Conservation (phyloP, 1,140 invertebrate genomes). For the Drosophila grimshawi region DNA sequence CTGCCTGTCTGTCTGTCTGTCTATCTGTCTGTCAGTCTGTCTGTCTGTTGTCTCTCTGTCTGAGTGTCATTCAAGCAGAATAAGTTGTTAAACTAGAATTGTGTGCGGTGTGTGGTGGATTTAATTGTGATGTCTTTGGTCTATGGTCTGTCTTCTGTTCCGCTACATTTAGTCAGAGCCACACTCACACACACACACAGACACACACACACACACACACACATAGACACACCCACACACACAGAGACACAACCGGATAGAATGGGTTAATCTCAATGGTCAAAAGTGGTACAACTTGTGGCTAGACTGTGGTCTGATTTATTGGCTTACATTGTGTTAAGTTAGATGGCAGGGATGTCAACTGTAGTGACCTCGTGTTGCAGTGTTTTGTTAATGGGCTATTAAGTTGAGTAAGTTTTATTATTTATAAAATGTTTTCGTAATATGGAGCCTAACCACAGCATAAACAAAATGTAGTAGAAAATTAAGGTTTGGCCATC, state of each 20-base stretch:
- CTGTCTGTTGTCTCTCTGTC: not conserved
- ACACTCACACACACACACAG: too few species aligned
- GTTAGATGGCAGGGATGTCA: slow-evolving; percentile 30
- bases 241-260: not conserved
- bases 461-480: not conserved
- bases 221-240: not conserved
- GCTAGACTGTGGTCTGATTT: slow-evolving; percentile 52
- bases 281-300: slow-evolving; percentile 45
- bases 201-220: not conserved
- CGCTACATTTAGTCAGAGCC: not conserved
- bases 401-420: slow-evolving; percentile 4
- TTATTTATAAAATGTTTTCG: not conserved
- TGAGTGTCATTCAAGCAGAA: not conserved
- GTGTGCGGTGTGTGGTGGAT: slow-evolving; percentile 21
- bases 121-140: slow-evolving; percentile 33
- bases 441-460: not conserved
- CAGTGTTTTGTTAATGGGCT: slow-evolving; percentile 18
- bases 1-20: slow-evolving; percentile 3
- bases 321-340: slow-evolving; percentile 43
- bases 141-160: slow-evolving; percentile 10
- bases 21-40: not conserved
- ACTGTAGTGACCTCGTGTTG: slow-evolving; percentile 13
- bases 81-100: not conserved
- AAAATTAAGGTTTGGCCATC: not conserved
- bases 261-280: slow-evolving; percentile 45